Percentiles rank a stretch among this genome's conserved stretches.
Evolutionary conservation across 2,888 invertebrate genomes (phyloP).

Genomic region (Eremobia ochroleuca): DNA sequence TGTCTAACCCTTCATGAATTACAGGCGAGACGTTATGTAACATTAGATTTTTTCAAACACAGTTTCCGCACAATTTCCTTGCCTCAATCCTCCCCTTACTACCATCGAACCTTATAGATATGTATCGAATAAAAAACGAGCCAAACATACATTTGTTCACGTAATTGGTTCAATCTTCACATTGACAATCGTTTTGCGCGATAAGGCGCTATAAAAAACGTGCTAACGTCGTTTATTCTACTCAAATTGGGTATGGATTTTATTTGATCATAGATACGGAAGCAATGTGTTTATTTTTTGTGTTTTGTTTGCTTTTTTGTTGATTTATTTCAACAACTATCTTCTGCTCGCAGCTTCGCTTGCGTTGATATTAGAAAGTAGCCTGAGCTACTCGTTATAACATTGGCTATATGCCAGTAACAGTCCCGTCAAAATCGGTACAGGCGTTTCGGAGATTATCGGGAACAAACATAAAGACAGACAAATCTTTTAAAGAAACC

Average conservation of each 20-base stretch:
- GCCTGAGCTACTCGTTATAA: no score
- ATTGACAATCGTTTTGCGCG: conserved; percentile 68
- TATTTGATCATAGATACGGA: conserved; percentile 64
- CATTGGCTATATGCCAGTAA: no score
- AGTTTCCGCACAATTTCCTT: background rate
- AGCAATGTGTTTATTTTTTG: conserved; percentile 34
- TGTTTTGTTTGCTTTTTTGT: conserved; percentile 5
- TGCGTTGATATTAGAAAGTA: background rate
- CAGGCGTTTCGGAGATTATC: no score
- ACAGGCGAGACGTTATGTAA: background rate
- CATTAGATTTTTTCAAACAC: background rate
- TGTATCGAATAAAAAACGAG: conserved; percentile 75
- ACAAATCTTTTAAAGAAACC: no score
- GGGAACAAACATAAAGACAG: no score
- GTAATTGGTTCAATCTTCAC: conserved; percentile 76
- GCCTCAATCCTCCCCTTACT: conserved; percentile 10
- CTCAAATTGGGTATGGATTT: conserved; percentile 65
- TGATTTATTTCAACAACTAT: background rate
- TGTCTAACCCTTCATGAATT: background rate
- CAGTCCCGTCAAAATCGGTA: no score
- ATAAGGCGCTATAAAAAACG: conserved; percentile 65
- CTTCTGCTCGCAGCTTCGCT: background rate
- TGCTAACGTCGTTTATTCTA: conserved; percentile 62
- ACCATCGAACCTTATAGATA: conserved; percentile 69
- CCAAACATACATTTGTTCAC: conserved; percentile 53